Evolutionary conservation across 2,888 invertebrate genomes (phyloP).

Genomic region (Drosophila eohydei): DNA sequence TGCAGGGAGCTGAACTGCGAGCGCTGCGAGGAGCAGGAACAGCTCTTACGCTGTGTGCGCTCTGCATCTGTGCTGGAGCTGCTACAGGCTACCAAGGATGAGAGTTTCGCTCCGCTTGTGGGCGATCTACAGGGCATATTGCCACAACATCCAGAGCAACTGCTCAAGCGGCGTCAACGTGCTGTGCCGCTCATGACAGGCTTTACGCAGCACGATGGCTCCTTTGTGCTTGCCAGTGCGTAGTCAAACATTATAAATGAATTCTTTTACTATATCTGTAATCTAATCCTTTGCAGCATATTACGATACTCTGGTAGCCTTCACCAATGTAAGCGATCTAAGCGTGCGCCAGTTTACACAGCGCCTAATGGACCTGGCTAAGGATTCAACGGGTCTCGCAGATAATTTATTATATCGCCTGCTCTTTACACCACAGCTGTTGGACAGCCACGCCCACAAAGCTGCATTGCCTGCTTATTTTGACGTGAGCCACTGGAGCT

Average conservation of each 20-base stretch:
- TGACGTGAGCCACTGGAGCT: constrained; percentile 83
- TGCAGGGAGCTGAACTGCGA: constrained; percentile 52
- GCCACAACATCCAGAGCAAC: constrained; percentile 62
- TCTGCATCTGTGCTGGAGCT: constrained; percentile 43
- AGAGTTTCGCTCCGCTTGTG: constrained; percentile 70
- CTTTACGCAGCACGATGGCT: constrained; percentile 85
- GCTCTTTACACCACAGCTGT: constrained; percentile 82
- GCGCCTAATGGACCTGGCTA: constrained; percentile 50
- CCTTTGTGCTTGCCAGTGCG: constrained; percentile 85
- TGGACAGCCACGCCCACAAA: constrained; percentile 84
- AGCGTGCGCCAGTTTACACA: constrained; percentile 72
- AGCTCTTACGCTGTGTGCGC: constrained; percentile 46
- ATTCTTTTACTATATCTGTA: neutral
- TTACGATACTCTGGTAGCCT: constrained; percentile 50
- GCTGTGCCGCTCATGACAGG: constrained; percentile 85
- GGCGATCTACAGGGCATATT: constrained; percentile 72
- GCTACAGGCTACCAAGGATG: constrained; percentile 45
- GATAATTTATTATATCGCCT: constrained; percentile 83
- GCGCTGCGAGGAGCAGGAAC: constrained; percentile 33
- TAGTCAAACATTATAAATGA: neutral
- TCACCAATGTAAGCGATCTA: constrained; percentile 52
- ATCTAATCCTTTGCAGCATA: constrained; percentile 39
- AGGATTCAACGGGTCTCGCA: constrained; percentile 68
- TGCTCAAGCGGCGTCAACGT: constrained; percentile 69
- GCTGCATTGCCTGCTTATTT: constrained; percentile 85